Percentiles rank a stretch among this genome's conserved stretches.
phyloP scores from a whole-genome alignment of 2,113 vertebrate genomes.

The Rana temporaria region DNA sequence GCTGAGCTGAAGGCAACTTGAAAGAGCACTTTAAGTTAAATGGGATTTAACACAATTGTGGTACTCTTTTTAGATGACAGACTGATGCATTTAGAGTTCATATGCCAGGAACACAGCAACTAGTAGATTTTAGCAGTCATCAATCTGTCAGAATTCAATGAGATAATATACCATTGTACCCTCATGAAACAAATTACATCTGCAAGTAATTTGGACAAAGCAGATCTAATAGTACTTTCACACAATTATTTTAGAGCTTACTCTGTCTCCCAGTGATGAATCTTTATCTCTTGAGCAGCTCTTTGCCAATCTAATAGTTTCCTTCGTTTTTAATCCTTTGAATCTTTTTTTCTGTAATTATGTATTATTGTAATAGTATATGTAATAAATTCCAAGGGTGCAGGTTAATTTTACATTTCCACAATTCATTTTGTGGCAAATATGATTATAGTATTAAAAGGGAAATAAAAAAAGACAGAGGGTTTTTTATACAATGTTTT shows the following conservation, averaged over 20 bases:
- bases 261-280: constrained; percentile 44
- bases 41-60: constrained; percentile 37
- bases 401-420: constrained; percentile 1
- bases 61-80: constrained; percentile 14
- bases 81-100: constrained; percentile 48
- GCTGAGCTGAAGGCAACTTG: neutral
- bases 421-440: constrained; percentile 7
- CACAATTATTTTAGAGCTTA: constrained; percentile 47
- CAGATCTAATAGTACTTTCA: constrained; percentile 52
- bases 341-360: constrained; percentile 28
- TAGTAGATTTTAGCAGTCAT: constrained; percentile 50
- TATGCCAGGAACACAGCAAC: constrained; percentile 38
- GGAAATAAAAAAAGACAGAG: neutral
- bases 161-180: constrained; percentile 44
- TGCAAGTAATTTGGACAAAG: constrained; percentile 53
- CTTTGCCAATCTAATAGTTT: constrained; percentile 34
- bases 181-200: constrained; percentile 54
- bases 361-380: constrained; percentile 30
- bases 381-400: neutral
- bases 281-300: constrained; percentile 47
- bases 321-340: constrained; percentile 29
- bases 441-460: constrained; percentile 14
- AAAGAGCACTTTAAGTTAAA: constrained; percentile 33
- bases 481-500: constrained; percentile 2
- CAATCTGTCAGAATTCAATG: constrained; percentile 53